Evolutionary conservation across 2,888 invertebrate genomes (phyloP).

Genomic region (Unio pictorum): DNA sequence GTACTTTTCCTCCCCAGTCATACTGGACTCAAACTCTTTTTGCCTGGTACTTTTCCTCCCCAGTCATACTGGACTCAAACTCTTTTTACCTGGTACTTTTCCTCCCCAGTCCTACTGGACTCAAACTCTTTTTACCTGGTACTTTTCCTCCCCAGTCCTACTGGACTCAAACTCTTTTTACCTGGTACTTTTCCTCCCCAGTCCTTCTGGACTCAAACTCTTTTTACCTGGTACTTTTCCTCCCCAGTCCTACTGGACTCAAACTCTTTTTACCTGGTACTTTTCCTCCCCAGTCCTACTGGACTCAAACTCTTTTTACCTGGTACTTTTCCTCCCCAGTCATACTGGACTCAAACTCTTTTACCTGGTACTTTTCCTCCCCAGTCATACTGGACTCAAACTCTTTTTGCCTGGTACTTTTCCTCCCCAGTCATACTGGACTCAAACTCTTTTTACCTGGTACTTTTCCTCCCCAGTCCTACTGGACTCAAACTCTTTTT

Average conservation of each 20-base stretch:
- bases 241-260: constrained; percentile 88
- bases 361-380: too few species aligned
- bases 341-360: constrained; percentile 81
- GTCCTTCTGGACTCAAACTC: too few species aligned
- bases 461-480: constrained; percentile 89
- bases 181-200: too few species aligned
- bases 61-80: constrained; percentile 80
- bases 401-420: constrained; percentile 83
- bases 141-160: too few species aligned
- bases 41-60: constrained; percentile 78
- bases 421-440: constrained; percentile 84
- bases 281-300: constrained; percentile 87
- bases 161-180: too few species aligned
- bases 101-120: constrained; percentile 86
- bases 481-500: constrained; percentile 82
- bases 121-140: too few species aligned
- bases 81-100: constrained; percentile 84
- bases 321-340: too few species aligned
- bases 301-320: constrained; percentile 81
- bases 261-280: constrained; percentile 88
- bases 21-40: constrained; percentile 85
- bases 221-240: constrained; percentile 91
- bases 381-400: too few species aligned
- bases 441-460: constrained; percentile 76
- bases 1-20: constrained; percentile 88